Evolutionary conservation across 2,888 invertebrate genomes (phyloP), one percentile per base, ranked within the genome.

Genomic region (Dioctria rufipes): DNA sequence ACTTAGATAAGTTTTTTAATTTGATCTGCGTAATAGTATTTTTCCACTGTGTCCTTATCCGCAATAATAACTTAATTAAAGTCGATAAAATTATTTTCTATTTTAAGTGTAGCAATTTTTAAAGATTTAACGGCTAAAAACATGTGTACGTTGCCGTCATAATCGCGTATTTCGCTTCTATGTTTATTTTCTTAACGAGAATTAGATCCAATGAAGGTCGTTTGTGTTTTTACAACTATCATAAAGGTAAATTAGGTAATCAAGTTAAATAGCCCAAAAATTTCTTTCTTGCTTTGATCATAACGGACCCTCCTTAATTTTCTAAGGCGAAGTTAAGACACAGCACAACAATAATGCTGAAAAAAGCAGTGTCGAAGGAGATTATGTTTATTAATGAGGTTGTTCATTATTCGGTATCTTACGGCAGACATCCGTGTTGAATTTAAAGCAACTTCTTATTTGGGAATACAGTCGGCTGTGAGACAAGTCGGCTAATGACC

Each of bases 231-330:
- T 67, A 67, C 67, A 49, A 37, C 43, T 46, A 13, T 67, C 67
- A 46, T 67, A 67, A 67, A 67, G 13, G 67, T 46, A 49, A 67
- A 67, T 67, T 49, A 67, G 46, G 67, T 67, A 67, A 67, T 67
- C 67, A 67, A 67, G 67, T 67, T 67, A 67, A 67, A 67, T 67
- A 67, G 67, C 67, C 67, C 46, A 67, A 67, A 67, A 67, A 67
- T 67, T 67, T 43, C 40, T 66, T 43, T 67, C 49, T 46, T 49
- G 43, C 46, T 49, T 13, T 67, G 67, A 37, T 67, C 25, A 67
- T 25, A 67, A 46, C 49, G 46, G 8, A 49, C 49, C 67, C 49
- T 25, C 49, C 40, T 49, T 43, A 25, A 13, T 67, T 67, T 67
- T 46, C 46, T 13, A 13, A 25, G 5, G 9, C 54, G 4, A 54